Conservation (phyloP, 2,888 invertebrate species). For the Escarpia spicata region DNA sequence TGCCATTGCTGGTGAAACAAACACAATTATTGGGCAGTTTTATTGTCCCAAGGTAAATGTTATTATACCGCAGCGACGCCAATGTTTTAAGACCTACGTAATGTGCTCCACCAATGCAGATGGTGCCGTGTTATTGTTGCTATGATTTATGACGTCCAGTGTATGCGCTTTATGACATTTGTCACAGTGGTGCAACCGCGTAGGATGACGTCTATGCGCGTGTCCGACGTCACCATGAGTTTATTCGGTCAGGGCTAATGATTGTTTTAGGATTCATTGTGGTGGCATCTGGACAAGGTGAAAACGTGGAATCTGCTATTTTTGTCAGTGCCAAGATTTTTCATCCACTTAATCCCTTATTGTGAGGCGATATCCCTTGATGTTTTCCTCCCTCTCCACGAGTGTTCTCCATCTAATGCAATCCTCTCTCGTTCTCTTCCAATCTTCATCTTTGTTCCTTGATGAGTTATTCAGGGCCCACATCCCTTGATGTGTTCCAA, state of each 20-base stretch:
- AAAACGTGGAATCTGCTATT: not conserved
- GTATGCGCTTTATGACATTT: not conserved
- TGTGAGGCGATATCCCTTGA: too few species aligned
- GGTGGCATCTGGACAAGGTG: not conserved
- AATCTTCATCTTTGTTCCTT: too few species aligned
- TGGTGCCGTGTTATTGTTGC: not conserved
- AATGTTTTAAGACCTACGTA: not conserved
- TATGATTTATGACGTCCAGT: conserved; percentile 1
- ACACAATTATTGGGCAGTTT: not conserved
- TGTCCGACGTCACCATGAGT: not conserved
- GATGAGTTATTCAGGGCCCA: too few species aligned
- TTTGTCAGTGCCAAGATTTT: not conserved
- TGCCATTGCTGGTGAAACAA: not conserved
- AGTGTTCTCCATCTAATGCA: too few species aligned
- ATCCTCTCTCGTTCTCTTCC: too few species aligned
- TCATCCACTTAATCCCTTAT: too few species aligned
- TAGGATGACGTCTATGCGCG: not conserved
- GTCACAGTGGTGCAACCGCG: not conserved
- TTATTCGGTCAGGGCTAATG: not conserved
- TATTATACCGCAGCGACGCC: not conserved
- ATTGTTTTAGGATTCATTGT: not conserved
- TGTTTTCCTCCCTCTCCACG: too few species aligned
- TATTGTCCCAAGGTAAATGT: not conserved
- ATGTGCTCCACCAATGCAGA: not conserved
- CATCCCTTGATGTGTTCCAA: too few species aligned